Conservation (phyloP, 2,797 vertebrate genomes). For the Siniperca obscura region DNA sequence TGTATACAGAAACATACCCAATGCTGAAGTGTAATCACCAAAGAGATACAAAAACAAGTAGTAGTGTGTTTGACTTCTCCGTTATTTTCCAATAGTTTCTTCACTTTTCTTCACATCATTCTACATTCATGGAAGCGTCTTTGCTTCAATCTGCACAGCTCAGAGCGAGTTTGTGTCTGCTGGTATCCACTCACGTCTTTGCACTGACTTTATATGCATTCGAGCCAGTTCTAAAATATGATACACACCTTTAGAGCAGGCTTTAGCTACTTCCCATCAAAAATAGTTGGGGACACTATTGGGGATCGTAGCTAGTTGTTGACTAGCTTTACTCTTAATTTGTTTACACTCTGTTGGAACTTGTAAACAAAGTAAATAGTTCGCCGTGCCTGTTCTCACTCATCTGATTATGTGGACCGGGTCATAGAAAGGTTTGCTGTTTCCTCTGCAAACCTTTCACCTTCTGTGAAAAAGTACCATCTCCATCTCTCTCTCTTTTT, state of each 20-base stretch:
- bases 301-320: too few relatives aligned
- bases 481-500: not conserved
- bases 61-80: too few relatives aligned
- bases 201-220: not conserved
- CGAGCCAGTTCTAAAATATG: not conserved
- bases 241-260: not conserved
- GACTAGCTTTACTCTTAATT: not conserved
- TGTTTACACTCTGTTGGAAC: not conserved
- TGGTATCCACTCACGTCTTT: not conserved
- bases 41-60: too few relatives aligned
- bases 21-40: not conserved
- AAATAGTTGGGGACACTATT: not conserved
- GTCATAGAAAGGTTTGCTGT: not conserved
- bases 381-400: not conserved
- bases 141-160: too few relatives aligned
- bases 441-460: too few relatives aligned
- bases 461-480: slow-evolving; percentile 2
- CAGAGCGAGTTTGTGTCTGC: too few relatives aligned
- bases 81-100: not conserved
- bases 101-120: not conserved
- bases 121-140: too few relatives aligned
- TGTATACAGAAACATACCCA: not conserved
- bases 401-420: not conserved
- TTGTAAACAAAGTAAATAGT: not conserved
- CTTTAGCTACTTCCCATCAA: not conserved